Conservation (phyloP, 2,888 invertebrate genomes). For the Pediacus dermestoides region DNA sequence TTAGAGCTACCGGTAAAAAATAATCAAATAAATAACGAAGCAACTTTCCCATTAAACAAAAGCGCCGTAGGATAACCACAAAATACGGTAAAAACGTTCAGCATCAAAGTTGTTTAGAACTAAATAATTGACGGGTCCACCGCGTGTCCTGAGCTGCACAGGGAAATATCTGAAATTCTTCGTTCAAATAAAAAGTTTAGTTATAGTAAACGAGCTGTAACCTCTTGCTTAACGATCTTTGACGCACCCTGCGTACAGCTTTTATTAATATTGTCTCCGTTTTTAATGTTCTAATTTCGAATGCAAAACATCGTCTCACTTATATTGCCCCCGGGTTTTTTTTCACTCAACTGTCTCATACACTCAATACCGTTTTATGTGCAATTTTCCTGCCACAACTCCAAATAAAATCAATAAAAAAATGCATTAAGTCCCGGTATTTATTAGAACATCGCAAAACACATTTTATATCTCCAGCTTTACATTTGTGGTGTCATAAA, state of each 20-base stretch:
- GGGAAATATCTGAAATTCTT: slow-evolving; percentile 20
- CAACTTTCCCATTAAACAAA: no score
- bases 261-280: slow-evolving; percentile 24
- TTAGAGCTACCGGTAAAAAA: no score
- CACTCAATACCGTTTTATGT: slow-evolving; percentile 3
- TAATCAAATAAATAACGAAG: no score
- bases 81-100: no score
- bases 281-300: slow-evolving; percentile 21
- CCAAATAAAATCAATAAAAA: slow-evolving; percentile 4
- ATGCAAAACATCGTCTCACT: slow-evolving; percentile 18
- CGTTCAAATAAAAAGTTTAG: slow-evolving; percentile 19
- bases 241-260: slow-evolving; percentile 20
- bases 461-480: no score
- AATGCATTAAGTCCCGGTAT: not conserved
- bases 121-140: slow-evolving; percentile 24
- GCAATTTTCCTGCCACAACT: not conserved
- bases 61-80: no score
- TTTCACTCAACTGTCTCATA: slow-evolving; percentile 1
- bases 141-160: slow-evolving; percentile 11
- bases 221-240: slow-evolving; percentile 24
- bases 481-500: no score
- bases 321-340: slow-evolving; percentile 2
- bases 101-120: slow-evolving; percentile 21
- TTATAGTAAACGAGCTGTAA: slow-evolving; percentile 26
- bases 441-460: no score